Conservation (phyloP, 2,888 invertebrate genomes). For the Folsomia manolachei region DNA sequence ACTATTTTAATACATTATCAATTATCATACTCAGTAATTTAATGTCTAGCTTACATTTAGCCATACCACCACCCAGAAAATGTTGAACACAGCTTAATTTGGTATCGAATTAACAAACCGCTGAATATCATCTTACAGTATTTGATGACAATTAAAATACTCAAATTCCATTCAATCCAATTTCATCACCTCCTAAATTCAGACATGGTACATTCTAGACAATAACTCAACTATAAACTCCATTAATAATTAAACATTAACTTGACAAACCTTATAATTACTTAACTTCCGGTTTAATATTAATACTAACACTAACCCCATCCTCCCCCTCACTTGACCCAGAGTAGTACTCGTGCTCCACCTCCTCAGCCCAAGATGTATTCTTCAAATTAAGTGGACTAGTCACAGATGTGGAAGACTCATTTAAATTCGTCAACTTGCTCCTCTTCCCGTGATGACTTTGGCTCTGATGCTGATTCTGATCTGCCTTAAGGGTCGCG, state of each 20-base stretch:
- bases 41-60: no score
- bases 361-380: constrained; percentile 43
- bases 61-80: no score
- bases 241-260: background rate
- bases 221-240: no score
- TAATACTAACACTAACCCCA: background rate
- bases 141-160: no score
- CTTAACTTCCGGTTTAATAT: background rate
- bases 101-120: no score
- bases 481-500: constrained; percentile 10
- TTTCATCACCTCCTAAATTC: no score
- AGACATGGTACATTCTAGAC: no score
- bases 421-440: background rate
- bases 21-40: no score
- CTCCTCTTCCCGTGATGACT: background rate
- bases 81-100: no score
- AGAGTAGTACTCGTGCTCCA: constrained; percentile 27
- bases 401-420: background rate
- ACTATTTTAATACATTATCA: no score
- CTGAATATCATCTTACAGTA: no score
- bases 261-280: background rate
- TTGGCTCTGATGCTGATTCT: constrained; percentile 21
- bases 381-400: background rate
- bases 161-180: no score
- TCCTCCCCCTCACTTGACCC: background rate